Evolutionary conservation across 2,797 vertebrate species (phyloP).

Genomic region (Sebastes minor): DNA sequence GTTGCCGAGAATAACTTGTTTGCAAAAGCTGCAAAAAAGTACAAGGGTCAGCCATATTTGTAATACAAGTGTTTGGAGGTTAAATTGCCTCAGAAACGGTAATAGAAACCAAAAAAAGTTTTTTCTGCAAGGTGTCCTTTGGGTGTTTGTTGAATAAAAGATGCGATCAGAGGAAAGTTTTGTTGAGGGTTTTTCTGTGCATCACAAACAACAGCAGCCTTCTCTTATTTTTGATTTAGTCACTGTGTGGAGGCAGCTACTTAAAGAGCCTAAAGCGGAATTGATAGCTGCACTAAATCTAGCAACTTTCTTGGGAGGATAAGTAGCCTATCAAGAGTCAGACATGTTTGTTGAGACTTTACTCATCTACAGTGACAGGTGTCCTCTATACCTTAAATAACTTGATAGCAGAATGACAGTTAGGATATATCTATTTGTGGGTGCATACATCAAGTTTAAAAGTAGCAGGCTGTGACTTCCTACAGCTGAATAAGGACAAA

Average conservation of each 20-base stretch:
- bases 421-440: not conserved
- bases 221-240: conserved; percentile 15
- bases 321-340: conserved; percentile 13
- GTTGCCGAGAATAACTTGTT: conserved; percentile 25
- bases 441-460: not conserved
- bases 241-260: conserved; percentile 7
- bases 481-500: too few species aligned
- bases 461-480: not conserved
- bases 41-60: conserved; percentile 19
- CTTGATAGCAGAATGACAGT: not conserved
- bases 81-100: conserved; percentile 5
- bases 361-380: conserved; percentile 2
- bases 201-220: conserved; percentile 1
- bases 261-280: conserved; percentile 16
- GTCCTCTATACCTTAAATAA: conserved; percentile 9
- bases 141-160: conserved; percentile 23
- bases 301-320: conserved; percentile 9
- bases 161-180: conserved; percentile 1
- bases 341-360: conserved; percentile 10
- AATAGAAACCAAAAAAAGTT: not conserved
- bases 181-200: not conserved
- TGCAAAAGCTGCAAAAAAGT: conserved; percentile 1
- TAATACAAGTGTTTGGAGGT: conserved; percentile 6
- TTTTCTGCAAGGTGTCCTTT: conserved; percentile 14
- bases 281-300: conserved; percentile 34